Evolutionary conservation across 2,113 vertebrate genomes (phyloP).

Genomic region (Pandion haliaetus): DNA sequence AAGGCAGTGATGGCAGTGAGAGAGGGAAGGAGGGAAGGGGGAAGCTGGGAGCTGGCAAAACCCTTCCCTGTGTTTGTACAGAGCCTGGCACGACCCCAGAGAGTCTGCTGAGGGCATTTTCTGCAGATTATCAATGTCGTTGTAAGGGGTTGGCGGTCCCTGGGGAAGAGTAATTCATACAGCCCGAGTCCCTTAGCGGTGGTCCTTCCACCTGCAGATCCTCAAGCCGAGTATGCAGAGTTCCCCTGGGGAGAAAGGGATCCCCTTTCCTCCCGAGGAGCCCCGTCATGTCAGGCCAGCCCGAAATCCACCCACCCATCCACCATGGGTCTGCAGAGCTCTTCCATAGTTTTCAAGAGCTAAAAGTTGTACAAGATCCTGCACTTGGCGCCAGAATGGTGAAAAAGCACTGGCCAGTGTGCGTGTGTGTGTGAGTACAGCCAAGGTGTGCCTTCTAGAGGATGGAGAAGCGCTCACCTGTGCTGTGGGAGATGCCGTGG

Average conservation of each 20-base stretch:
- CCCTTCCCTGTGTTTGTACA: neutral
- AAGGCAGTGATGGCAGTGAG: neutral
- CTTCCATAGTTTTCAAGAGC: neutral
- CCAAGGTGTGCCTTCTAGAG: neutral
- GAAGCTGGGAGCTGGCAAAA: neutral
- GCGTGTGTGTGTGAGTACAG: neutral
- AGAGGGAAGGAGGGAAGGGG: neutral
- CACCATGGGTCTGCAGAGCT: neutral
- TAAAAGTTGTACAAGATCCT: neutral
- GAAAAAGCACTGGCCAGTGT: neutral
- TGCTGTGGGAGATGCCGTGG: neutral
- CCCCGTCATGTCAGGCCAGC: neutral
- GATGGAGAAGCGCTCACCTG: fast-evolving
- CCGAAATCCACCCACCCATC: neutral
- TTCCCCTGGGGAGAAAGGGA: neutral
- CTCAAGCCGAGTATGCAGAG: fast-evolving
- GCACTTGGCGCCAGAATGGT: neutral
- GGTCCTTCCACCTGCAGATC: neutral
- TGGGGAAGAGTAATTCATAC: neutral
- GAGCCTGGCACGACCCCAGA: neutral
- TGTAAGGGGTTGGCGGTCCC: too few relatives aligned
- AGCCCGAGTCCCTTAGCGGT: neutral
- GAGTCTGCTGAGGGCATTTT: neutral
- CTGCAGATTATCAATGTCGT: neutral
- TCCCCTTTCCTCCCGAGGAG: neutral